phyloP scores from a whole-genome alignment of 1,140 invertebrate species.

The Nephotettix cincticeps region DNA sequence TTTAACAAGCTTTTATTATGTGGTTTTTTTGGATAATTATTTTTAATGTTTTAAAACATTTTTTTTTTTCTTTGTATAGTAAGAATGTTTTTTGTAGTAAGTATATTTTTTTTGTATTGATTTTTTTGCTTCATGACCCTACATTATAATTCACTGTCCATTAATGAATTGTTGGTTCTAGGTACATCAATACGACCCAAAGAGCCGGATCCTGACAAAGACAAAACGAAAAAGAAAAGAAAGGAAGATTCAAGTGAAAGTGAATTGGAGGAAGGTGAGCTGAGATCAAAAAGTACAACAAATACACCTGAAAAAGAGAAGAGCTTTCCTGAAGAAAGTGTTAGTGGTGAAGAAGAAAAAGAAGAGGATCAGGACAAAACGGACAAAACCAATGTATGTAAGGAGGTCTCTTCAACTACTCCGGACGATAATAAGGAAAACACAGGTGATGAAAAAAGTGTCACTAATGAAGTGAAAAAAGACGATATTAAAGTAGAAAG shows the following conservation, averaged over 20 bases:
- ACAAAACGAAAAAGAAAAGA: conserved; percentile 24
- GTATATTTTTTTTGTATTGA: too few species aligned
- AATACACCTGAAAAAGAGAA: neutral
- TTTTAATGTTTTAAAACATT: too few species aligned
- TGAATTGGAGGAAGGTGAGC: conserved; percentile 31
- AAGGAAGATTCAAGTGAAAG: conserved; percentile 25
- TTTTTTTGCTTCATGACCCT: neutral
- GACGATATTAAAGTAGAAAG: neutral
- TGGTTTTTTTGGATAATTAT: too few species aligned
- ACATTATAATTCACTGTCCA: neutral
- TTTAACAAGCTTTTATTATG: too few species aligned
- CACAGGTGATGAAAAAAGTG: conserved; percentile 31
- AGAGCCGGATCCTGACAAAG: conserved; percentile 22
- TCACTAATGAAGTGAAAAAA: conserved; percentile 2
- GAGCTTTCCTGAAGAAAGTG: conserved; percentile 43
- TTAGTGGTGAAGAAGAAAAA: conserved; percentile 43
- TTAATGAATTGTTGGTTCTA: conserved; percentile 19
- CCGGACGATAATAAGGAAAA: conserved; percentile 40
- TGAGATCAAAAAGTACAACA: neutral
- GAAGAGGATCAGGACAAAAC: conserved; percentile 35
- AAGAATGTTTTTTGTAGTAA: too few species aligned
- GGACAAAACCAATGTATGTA: neutral
- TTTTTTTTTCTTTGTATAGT: too few species aligned
- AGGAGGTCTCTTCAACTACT: conserved; percentile 40
- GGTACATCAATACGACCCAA: conserved; percentile 26